Conservation (phyloP, 64 coral and sea anemone species). For the Dendronephthya gigantea region DNA sequence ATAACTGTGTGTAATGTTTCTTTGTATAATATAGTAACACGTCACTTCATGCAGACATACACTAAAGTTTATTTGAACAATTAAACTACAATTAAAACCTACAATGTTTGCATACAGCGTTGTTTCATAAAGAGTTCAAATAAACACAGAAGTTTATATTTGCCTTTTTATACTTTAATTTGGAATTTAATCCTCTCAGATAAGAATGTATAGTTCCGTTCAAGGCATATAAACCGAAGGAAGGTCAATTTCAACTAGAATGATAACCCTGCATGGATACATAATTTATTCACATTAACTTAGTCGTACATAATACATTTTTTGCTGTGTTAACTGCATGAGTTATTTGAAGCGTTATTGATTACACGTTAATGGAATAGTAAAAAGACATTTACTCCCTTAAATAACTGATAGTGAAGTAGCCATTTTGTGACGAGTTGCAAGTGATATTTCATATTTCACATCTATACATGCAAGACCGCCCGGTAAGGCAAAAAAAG, state of each 20-base stretch:
- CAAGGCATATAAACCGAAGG: too few relatives aligned
- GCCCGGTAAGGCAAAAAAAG: too few relatives aligned
- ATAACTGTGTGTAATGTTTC: neutral
- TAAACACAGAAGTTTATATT: neutral
- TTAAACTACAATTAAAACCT: neutral
- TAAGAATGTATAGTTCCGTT: too few relatives aligned
- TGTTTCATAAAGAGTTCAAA: neutral
- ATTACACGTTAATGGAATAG: neutral
- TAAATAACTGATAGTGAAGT: too few relatives aligned
- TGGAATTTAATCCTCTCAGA: too few relatives aligned
- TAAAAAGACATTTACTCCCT: too few relatives aligned
- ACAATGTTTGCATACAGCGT: neutral
- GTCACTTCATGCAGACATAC: neutral
- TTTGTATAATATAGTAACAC: neutral
- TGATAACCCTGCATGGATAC: neutral
- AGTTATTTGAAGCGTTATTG: neutral
- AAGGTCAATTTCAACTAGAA: too few relatives aligned
- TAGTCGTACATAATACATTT: neutral
- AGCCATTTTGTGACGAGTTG: neutral
- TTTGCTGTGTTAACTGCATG: neutral
- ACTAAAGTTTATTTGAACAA: slow-evolving; percentile 2
- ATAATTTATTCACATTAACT: slow-evolving; percentile 2
- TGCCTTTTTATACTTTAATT: neutral
- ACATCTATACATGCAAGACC: too few relatives aligned
- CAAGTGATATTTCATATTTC: too few relatives aligned